Percentiles rank a stretch among this genome's conserved stretches.
phyloP scores from a whole-genome alignment of 1,140 invertebrate genomes.

The Cydia pomonella region DNA sequence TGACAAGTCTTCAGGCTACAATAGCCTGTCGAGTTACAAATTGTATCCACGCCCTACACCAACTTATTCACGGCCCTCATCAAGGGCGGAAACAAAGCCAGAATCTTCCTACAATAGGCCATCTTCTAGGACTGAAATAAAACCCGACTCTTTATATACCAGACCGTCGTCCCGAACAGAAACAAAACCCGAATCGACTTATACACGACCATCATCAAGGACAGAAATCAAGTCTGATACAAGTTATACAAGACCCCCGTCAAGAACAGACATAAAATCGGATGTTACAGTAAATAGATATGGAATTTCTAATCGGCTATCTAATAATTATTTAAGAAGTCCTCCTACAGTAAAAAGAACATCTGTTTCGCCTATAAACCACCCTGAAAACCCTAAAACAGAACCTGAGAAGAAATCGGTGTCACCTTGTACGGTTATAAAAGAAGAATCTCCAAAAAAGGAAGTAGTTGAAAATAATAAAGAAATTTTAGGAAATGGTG shows the following conservation, averaged over 20 bases:
- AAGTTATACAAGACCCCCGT: slow-evolving; percentile 22
- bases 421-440: slow-evolving; percentile 36
- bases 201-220: slow-evolving; percentile 63
- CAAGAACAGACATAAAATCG: slow-evolving; percentile 45
- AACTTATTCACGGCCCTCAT: slow-evolving; percentile 64
- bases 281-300: slow-evolving; percentile 69
- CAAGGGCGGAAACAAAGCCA: slow-evolving; percentile 60
- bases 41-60: slow-evolving; percentile 66
- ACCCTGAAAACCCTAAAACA: slow-evolving; percentile 50
- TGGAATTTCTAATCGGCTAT: slow-evolving; percentile 66
- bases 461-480: slow-evolving; percentile 45
- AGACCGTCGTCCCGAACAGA: slow-evolving; percentile 37
- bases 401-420: slow-evolving; percentile 54
- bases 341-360: slow-evolving; percentile 60
- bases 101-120: slow-evolving; percentile 38
- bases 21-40: slow-evolving; percentile 75
- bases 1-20: slow-evolving; percentile 74
- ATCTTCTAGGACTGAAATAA: slow-evolving; percentile 39
- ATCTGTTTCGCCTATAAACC: slow-evolving; percentile 59
- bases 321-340: slow-evolving; percentile 66
- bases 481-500: slow-evolving; percentile 42
- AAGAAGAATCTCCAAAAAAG: slow-evolving; percentile 38
- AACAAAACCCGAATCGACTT: slow-evolving; percentile 55
- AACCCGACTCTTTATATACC: slow-evolving; percentile 38
- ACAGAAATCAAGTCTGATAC: slow-evolving; percentile 56